Conservation (phyloP, 2,888 invertebrate species). For the Celastrina argiolus region DNA sequence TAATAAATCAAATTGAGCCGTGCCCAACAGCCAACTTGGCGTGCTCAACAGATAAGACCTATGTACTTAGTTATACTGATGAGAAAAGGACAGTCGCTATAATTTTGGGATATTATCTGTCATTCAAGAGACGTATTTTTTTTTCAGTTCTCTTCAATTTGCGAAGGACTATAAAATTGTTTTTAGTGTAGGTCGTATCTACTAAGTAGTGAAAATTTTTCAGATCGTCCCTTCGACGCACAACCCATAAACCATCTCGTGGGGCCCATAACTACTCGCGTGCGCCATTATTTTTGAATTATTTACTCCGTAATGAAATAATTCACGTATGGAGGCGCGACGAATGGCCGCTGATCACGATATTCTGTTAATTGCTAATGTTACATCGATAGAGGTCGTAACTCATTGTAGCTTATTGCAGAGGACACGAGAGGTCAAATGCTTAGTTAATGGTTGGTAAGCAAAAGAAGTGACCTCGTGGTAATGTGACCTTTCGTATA, state of each 20-base stretch:
- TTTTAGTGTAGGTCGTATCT: too few relatives aligned
- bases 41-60: too few relatives aligned
- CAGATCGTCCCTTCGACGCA: neutral
- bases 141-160: too few relatives aligned
- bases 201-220: too few relatives aligned
- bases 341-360: conserved; percentile 62
- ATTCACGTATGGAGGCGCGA: conserved; percentile 65
- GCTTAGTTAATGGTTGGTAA: neutral
- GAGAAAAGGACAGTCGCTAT: too few relatives aligned
- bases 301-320: conserved; percentile 73
- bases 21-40: too few relatives aligned
- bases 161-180: too few relatives aligned
- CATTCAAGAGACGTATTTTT: too few relatives aligned
- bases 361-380: conserved; percentile 39
- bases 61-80: too few relatives aligned
- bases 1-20: too few relatives aligned
- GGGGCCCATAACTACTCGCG: conserved; percentile 68
- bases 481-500: neutral
- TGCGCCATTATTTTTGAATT: conserved; percentile 74
- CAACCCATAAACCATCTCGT: conserved; percentile 51
- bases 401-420: conserved; percentile 11
- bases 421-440: conserved; percentile 4
- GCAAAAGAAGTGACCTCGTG: neutral
- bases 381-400: conserved; percentile 31
- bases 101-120: too few relatives aligned